A percentile compares a stretch with the other conserved stretches of the same genome.
Evolutionary conservation across 2,113 vertebrate species (phyloP).

Genomic region (Menidia beryllina): DNA sequence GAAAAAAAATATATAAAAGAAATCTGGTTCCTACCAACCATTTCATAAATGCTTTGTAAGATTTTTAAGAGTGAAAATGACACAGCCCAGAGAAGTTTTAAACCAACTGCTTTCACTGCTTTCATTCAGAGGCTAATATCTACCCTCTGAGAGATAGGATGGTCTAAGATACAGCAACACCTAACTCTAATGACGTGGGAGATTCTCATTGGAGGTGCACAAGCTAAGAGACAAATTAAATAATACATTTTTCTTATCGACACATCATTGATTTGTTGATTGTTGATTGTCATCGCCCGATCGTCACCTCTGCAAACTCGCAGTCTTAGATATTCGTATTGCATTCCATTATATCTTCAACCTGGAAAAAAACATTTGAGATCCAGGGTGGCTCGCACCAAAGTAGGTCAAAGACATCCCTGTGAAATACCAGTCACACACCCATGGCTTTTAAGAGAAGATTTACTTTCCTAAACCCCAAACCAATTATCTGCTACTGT

Average conservation of each 20-base stretch:
- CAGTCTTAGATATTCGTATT: too few species aligned
- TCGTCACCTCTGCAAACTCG: too few species aligned
- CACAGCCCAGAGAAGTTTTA: too few species aligned
- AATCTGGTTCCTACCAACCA: background rate
- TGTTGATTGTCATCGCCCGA: background rate
- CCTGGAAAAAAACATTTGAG: background rate
- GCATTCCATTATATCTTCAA: background rate
- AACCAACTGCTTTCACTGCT: too few species aligned
- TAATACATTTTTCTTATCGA: too few species aligned
- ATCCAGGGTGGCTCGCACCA: background rate
- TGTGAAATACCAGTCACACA: background rate
- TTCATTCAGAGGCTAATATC: too few species aligned
- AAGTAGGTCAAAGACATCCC: background rate
- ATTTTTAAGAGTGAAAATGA: background rate
- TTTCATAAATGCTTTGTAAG: background rate
- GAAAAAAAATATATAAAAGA: background rate
- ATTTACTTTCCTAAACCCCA: background rate
- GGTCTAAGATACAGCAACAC: background rate
- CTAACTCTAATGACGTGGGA: background rate
- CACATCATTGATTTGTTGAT: too few species aligned
- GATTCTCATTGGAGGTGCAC: background rate
- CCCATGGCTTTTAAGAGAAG: background rate
- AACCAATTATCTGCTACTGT: background rate
- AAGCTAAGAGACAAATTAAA: too few species aligned
- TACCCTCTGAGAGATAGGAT: background rate